These are phyloP conservation scores for Calidris pygmaea DNA, from an alignment of 2,113 vertebrate species.

Conservation along the genomic window DNA sequence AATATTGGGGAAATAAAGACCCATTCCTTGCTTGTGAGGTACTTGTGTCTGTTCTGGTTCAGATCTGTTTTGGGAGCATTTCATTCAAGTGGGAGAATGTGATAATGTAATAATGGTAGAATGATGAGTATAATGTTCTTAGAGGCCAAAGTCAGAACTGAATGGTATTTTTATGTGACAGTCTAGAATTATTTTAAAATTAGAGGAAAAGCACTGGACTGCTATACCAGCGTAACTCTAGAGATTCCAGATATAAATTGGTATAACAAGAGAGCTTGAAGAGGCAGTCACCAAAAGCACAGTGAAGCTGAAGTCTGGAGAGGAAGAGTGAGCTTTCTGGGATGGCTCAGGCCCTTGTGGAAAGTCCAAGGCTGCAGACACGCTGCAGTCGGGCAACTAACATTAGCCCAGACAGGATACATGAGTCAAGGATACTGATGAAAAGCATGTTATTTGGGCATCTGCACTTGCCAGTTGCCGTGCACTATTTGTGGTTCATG, in stretches of 20 bases:
- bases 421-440: constrained; percentile 63
- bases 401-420: constrained; percentile 71
- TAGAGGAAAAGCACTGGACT: background rate
- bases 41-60: background rate
- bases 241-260: background rate
- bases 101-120: background rate
- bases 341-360: background rate
- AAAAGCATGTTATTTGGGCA: background rate
- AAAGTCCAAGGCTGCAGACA: constrained; percentile 29
- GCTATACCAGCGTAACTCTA: background rate
- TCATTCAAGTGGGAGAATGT: background rate
- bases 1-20: background rate
- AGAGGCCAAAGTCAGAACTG: background rate
- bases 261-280: background rate
- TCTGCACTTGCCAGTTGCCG: constrained; percentile 4
- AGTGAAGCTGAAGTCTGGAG: background rate
- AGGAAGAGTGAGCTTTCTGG: constrained; percentile 10
- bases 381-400: constrained; percentile 60
- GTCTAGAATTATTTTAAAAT: background rate
- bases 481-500: constrained; percentile 28
- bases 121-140: background rate
- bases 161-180: background rate
- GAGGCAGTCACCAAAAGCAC: background rate
- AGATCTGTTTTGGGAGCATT: background rate
- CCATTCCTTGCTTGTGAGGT: no score